Base-by-base conservation (phyloP, 2,113 vertebrate genomes). In the Todiramphus chloris region DNA sequence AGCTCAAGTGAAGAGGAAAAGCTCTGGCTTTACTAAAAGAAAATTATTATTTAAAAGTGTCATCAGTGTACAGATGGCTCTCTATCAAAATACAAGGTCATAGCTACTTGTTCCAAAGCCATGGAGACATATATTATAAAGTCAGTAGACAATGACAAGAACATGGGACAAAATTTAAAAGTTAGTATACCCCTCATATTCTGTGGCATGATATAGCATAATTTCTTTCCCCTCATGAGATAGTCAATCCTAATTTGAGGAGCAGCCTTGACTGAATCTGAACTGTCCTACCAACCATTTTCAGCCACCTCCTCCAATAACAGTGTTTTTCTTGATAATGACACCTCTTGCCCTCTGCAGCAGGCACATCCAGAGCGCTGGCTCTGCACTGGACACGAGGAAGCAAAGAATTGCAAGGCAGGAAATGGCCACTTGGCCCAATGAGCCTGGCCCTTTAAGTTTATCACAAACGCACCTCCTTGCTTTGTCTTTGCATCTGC, bases 341-440 rank as follows among this genome's bases (percentile, higher is more conserved):
- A 41, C 35, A 39, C 60, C 66, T 39, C 46, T 66, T 66, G 72
- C 66, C 39, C 68, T 51, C 55, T 90, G 59, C 64, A 81, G 17
- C 35, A 80, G 68, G 48, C 5, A 0, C 24, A 16, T 48, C 78
- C 37, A 39, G 56, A 66, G 82, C 79, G 53, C 31, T 51, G 62
- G 56, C 62, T 64, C 13, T 8, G 21, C 48, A 4, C 37, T 41
- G 68, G 66, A 83, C 13, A 51, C 30, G 60, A 94, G 93, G 91
- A 97, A 94, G 83, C 69, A 62, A 92, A 92, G 90, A 94, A 93
- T 13, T 73, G n/a, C 2, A 8, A 84, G 76, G 44, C 96, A 95
- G 97, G 97, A 97, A 97, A 94, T 5, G 16, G 77, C 96, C 96
- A 97, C 97, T 97, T 97, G 90, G 83, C 46, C 91, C 94, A 96